Conservation (phyloP, 2,888 invertebrate genomes). For the Plebejus argus region DNA sequence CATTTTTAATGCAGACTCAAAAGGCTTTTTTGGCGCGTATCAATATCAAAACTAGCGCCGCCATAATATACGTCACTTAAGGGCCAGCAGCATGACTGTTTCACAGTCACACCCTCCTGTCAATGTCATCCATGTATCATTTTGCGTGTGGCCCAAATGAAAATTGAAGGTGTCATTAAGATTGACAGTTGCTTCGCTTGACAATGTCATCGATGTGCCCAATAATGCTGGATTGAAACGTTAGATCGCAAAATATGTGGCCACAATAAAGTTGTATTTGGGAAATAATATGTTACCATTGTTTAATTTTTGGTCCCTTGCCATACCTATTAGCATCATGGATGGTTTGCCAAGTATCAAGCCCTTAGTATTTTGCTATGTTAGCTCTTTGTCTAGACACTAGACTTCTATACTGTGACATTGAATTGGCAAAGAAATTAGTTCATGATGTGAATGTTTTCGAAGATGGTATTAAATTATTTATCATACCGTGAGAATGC, state of each 20-base stretch:
- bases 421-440: slow-evolving; percentile 11
- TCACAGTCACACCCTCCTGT: not conserved
- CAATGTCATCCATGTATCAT: too few species aligned
- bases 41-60: too few species aligned
- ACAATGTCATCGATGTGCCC: not conserved
- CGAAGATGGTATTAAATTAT: not conserved
- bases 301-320: too few species aligned
- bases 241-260: not conserved
- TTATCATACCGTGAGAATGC: not conserved
- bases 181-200: too few species aligned
- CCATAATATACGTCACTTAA: not conserved
- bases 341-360: not conserved
- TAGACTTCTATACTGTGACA: not conserved
- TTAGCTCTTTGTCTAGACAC: not conserved
- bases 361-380: not conserved
- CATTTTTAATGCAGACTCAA: not conserved
- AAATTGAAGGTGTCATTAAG: too few species aligned
- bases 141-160: too few species aligned
- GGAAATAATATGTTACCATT: too few species aligned
- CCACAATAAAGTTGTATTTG: too few species aligned
- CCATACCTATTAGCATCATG: too few species aligned
- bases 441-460: slow-evolving; percentile 18
- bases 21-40: too few species aligned
- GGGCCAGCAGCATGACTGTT: not conserved
- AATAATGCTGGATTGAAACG: not conserved